Evolutionary conservation across 2,113 vertebrate genomes (phyloP).

Genomic region (Otis tarda): DNA sequence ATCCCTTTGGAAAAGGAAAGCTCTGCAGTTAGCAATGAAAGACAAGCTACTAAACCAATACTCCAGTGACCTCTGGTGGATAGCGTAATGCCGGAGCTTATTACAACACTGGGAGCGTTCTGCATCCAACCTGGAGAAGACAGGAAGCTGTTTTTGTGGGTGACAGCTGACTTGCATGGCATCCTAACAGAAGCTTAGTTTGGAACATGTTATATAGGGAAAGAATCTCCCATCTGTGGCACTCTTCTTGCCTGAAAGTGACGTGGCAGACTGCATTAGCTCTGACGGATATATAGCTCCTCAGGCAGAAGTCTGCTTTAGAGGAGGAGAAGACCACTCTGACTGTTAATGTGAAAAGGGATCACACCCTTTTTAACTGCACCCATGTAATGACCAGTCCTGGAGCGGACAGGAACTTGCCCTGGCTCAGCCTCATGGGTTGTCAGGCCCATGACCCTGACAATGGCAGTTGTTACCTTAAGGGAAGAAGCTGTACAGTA

Average conservation of each 20-base stretch:
- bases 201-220: not conserved
- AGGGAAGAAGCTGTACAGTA: not conserved
- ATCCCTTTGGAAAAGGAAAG: not conserved
- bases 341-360: not conserved
- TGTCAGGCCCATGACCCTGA: not conserved
- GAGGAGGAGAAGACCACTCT: not conserved
- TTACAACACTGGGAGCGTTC: not conserved
- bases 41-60: not conserved
- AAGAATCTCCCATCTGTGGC: not conserved
- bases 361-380: not conserved
- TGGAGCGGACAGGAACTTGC: not conserved
- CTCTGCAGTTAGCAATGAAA: not conserved
- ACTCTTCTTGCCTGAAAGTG: not conserved
- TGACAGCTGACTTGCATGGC: not conserved
- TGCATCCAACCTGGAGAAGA: not conserved
- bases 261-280: not conserved
- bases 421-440: not conserved
- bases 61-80: slow-evolving; percentile 77
- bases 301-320: not conserved
- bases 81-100: not conserved
- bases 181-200: not conserved
- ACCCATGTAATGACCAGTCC: not conserved
- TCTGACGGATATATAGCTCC: not conserved
- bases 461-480: not conserved
- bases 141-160: not conserved